A percentile compares a stretch with the other conserved stretches of the same genome.
phyloP scores from a whole-genome alignment of 2,113 vertebrate species.

The Corvus cornix region DNA sequence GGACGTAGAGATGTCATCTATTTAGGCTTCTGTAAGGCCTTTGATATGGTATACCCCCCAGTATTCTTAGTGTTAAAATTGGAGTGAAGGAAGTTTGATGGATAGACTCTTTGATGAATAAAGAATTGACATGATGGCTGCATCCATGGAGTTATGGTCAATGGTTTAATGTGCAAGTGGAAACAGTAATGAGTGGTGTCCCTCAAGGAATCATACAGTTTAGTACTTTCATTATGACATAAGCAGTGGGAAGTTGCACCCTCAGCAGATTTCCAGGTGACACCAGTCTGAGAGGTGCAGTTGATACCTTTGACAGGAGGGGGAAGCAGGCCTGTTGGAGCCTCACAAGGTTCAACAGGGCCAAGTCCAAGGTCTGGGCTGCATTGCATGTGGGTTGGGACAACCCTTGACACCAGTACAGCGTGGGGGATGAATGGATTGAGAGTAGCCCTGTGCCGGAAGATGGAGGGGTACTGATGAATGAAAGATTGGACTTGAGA shows the following conservation, averaged over 20 bases:
- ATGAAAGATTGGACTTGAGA: neutral
- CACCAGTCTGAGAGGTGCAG: neutral
- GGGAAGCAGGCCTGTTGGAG: accelerated
- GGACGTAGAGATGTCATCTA: neutral
- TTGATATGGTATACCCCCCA: accelerated
- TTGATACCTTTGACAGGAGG: neutral
- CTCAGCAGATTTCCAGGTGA: neutral
- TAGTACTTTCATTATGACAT: neutral
- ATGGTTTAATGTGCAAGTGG: neutral
- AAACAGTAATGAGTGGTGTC: neutral
- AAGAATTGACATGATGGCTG: neutral
- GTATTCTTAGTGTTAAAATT: neutral
- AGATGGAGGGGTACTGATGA: neutral
- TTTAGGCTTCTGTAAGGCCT: neutral
- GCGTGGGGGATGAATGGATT: accelerated
- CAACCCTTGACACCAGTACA: neutral
- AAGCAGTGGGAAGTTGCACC: neutral
- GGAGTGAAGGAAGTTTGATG: neutral
- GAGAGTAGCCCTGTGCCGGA: neutral
- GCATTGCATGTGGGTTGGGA: neutral
- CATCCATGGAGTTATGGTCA: accelerated
- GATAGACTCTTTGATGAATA: neutral
- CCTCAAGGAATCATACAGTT: neutral
- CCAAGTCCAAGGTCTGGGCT: neutral
- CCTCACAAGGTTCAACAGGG: neutral